Conservation (phyloP, 2,797 vertebrate species). For the Sus cebifrons region DNA sequence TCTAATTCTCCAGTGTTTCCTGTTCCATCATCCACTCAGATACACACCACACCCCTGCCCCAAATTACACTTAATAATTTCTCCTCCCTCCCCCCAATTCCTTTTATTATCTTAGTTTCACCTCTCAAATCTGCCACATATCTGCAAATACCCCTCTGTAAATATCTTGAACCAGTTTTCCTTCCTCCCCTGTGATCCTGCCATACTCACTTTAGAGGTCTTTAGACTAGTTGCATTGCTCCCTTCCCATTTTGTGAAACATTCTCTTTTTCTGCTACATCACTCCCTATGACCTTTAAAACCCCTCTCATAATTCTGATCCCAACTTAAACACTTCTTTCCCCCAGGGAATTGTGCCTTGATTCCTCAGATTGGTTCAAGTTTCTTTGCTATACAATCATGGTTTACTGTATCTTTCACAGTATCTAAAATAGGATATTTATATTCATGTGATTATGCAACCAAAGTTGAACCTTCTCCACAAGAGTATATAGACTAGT, state of each 20-base stretch:
- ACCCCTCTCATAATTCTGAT: conserved; percentile 38
- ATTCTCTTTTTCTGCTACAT: conserved; percentile 28
- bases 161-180: not conserved
- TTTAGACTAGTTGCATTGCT: not conserved
- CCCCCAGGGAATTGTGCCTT: not conserved
- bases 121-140: not conserved
- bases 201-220: not conserved
- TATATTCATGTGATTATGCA: conserved; percentile 14
- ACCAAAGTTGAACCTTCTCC: conserved; percentile 12
- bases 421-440: not conserved
- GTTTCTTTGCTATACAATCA: conserved; percentile 22
- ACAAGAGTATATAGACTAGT: not conserved
- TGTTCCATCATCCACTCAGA: not conserved
- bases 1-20: not conserved
- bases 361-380: conserved; percentile 7
- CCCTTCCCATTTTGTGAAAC: not conserved
- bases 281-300: not conserved
- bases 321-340: not conserved
- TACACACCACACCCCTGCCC: not conserved
- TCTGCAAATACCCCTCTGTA: not conserved
- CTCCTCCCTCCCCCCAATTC: not conserved
- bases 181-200: not conserved
- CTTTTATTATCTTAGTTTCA: conserved; percentile 31
- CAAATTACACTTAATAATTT: conserved; percentile 31
- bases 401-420: not conserved